These are phyloP conservation scores for Callimorpha dominula DNA, from an alignment of 2,888 invertebrate genomes.

Conservation along the genomic window DNA sequence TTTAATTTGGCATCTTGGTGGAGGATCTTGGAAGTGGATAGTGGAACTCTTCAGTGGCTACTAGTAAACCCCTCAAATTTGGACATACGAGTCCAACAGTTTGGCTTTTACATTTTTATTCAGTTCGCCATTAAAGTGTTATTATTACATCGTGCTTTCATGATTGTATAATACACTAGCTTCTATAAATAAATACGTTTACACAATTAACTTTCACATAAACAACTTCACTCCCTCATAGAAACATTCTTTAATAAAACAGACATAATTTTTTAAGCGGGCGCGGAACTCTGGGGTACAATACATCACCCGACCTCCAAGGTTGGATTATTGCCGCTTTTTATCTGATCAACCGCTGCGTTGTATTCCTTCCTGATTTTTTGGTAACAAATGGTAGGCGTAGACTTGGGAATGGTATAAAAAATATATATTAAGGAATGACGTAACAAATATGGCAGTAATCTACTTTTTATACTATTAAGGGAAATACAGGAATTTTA, in stretches of 20 bases:
- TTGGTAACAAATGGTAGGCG: conserved; percentile 20
- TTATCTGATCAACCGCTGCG: conserved; percentile 53
- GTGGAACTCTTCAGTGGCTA: too few species aligned
- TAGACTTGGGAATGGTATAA: conserved; percentile 11
- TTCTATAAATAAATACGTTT: background rate
- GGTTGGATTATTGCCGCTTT: conserved; percentile 53
- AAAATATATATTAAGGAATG: too few species aligned
- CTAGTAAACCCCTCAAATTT: too few species aligned
- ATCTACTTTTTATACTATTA: background rate
- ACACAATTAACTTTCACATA: background rate
- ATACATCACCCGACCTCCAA: conserved; percentile 52
- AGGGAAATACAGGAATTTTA: background rate
- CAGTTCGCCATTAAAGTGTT: too few species aligned
- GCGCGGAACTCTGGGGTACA: conserved; percentile 40
- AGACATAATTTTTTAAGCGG: conserved; percentile 49
- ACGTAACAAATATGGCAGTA: background rate
- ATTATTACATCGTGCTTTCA: too few species aligned
- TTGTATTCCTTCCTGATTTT: conserved; percentile 26
- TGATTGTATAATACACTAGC: too few species aligned
- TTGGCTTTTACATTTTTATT: too few species aligned
- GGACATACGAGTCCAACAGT: too few species aligned
- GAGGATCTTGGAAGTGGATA: too few species aligned
- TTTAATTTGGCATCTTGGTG: too few species aligned
- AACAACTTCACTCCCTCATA: background rate
- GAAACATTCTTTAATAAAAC: conserved; percentile 44